Evolutionary conservation across 1,140 invertebrate genomes (phyloP), one percentile per base, ranked within the genome.

Genomic region (Hormaphis cornu): DNA sequence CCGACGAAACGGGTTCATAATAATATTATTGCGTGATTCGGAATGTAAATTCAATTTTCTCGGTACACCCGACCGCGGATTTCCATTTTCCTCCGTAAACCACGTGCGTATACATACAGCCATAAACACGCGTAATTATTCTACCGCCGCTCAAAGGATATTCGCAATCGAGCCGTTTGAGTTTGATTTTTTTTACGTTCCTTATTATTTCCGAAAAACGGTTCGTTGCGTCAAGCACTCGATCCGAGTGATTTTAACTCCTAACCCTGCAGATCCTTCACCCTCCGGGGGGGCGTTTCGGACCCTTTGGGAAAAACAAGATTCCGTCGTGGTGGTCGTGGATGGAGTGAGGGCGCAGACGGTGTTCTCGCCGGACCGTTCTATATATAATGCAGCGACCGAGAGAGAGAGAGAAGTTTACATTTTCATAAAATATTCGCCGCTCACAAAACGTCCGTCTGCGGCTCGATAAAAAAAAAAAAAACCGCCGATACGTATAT

Each of bases 381-480:
- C n/a, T n/a, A n/a, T n/a, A n/a, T n/a, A 58, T 40, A 40, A 40
- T 58, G 54, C 54, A n/a, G n/a, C n/a, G 54, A n/a, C n/a, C n/a
- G n/a, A 35, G 22, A 20, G 54, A 24, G 33, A 22, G 16, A 24
- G 54, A 40, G 40, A 58, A 58, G 54, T 58, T 58, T 58, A 58
- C 54, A 40, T 58, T 58, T 58, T 58, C 54, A 58, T 58, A 58
- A 58, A 58, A 58, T 58, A 58, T 58, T 58, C 54, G 54, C 20
- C 20, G 35, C 20, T 37, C 20, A 8, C 33, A 6, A 33, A 33
- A 33, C 9, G 9, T 33, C 4, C 35, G 20, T 58, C 16, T 35
- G 37, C 14, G 14, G 12, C 54, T 37, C 7, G 54, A 35, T 6
- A 44, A 20, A 44, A 61, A 61, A 44, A 26, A 61, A 61, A 46